Conservation (phyloP, 2,113 vertebrate genomes). For the Corynorhinus townsendii region DNA sequence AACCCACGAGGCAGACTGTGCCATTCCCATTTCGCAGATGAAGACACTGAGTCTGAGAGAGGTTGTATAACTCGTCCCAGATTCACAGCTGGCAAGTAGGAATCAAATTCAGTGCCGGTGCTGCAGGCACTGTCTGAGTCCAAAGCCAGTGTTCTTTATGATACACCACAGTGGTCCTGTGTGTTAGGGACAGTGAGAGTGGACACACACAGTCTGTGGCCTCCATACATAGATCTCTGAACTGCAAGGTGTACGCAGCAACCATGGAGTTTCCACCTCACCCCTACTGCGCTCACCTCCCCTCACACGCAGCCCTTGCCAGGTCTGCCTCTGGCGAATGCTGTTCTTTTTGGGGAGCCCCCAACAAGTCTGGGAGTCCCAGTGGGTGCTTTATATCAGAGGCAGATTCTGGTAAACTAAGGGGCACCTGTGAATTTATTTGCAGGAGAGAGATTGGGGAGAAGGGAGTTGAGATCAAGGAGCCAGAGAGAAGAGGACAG, state of each 20-base stretch:
- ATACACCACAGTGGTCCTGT: neutral
- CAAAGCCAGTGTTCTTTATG: neutral
- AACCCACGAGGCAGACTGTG: neutral
- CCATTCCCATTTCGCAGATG: neutral
- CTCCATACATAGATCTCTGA: neutral
- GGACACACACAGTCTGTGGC: neutral
- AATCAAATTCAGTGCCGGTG: conserved; percentile 26
- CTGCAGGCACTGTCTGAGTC: neutral
- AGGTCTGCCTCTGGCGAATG: neutral
- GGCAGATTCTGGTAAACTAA: neutral
- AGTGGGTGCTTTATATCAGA: neutral
- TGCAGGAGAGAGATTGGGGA: neutral
- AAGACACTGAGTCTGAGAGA: neutral
- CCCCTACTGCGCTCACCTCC: neutral
- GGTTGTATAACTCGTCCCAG: neutral
- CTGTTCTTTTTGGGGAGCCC: neutral
- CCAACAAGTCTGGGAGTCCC: neutral
- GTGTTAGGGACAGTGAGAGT: neutral
- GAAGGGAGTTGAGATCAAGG: conserved; percentile 5
- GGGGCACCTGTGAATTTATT: neutral
- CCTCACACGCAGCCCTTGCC: neutral
- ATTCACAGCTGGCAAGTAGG: neutral
- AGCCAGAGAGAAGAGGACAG: neutral
- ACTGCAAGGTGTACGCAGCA: neutral
- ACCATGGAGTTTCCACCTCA: neutral